phyloP scores from a whole-genome alignment of 2,113 vertebrate genomes.

The Laticauda laticaudata region DNA sequence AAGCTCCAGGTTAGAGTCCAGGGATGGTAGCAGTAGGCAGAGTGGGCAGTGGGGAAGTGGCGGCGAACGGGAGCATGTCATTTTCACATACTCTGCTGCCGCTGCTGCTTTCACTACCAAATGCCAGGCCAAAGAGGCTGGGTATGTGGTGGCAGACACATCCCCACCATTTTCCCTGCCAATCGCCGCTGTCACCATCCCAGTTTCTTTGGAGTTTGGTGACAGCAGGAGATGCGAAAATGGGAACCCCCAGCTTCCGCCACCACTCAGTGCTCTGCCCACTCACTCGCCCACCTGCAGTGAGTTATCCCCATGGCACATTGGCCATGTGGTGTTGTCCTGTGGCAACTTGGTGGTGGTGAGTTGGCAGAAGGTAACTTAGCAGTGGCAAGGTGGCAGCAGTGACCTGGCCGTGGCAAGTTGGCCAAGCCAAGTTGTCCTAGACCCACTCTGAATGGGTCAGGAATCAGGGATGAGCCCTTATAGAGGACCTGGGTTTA shows the following conservation, averaged over 20 bases:
- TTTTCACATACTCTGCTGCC: not conserved
- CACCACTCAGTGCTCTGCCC: not conserved
- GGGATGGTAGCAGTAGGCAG: not conserved
- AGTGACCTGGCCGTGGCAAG: too few relatives aligned
- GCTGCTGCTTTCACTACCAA: not conserved
- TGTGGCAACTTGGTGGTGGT: not conserved
- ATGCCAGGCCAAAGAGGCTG: not conserved
- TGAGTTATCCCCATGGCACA: not conserved
- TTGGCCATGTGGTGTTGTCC: not conserved
- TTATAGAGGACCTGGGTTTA: not conserved
- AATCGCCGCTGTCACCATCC: too few relatives aligned
- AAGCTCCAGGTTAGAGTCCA: not conserved
- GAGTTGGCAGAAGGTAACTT: not conserved
- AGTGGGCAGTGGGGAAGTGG: not conserved
- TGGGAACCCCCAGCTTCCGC: not conserved
- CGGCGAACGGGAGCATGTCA: fast-evolving
- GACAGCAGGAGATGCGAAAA: not conserved
- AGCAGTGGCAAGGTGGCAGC: too few relatives aligned
- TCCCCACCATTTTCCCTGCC: too few relatives aligned
- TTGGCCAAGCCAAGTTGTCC: not conserved
- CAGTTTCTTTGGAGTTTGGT: not conserved
- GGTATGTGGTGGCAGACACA: too few relatives aligned
- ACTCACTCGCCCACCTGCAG: not conserved
- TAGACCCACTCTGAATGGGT: not conserved
- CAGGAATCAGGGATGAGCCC: not conserved